Evolutionary conservation across 2,113 vertebrate species (phyloP).

Genomic region (Monarcha castaneiventris): DNA sequence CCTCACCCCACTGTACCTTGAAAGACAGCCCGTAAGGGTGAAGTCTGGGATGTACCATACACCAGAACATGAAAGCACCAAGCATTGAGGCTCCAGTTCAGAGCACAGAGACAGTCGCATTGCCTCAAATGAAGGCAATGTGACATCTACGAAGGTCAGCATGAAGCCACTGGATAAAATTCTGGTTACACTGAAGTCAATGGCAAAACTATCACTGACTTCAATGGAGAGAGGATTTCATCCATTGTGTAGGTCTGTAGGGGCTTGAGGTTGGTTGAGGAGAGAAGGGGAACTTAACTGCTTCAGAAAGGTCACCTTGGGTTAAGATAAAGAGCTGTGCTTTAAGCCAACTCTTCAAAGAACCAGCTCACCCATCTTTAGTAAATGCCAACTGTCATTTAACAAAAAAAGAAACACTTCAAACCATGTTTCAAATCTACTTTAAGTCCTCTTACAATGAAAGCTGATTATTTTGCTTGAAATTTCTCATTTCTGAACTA

Average conservation of each 20-base stretch:
- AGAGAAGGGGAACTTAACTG: constrained; percentile 45
- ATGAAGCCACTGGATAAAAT: constrained; percentile 27
- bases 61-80: not conserved
- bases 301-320: constrained; percentile 49
- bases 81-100: not conserved
- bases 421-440: constrained; percentile 33
- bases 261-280: not conserved
- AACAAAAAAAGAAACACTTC: constrained; percentile 10
- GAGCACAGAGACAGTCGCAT: not conserved
- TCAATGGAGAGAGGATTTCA: constrained; percentile 21
- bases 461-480: constrained; percentile 21
- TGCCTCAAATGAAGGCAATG: not conserved
- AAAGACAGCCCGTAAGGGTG: not conserved
- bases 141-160: constrained; percentile 25
- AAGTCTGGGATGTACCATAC: not conserved
- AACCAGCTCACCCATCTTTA: constrained; percentile 37
- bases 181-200: constrained; percentile 25
- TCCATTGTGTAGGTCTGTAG: constrained; percentile 44
- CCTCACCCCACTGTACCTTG: not conserved
- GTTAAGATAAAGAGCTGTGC: constrained; percentile 55
- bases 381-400: constrained; percentile 41
- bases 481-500: not conserved
- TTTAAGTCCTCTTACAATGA: constrained; percentile 3
- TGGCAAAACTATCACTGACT: not conserved
- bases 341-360: constrained; percentile 59